A percentile compares a stretch with the other conserved stretches of the same genome.
phyloP scores from a whole-genome alignment of 2,888 invertebrate species.

The Spialia ferax region DNA sequence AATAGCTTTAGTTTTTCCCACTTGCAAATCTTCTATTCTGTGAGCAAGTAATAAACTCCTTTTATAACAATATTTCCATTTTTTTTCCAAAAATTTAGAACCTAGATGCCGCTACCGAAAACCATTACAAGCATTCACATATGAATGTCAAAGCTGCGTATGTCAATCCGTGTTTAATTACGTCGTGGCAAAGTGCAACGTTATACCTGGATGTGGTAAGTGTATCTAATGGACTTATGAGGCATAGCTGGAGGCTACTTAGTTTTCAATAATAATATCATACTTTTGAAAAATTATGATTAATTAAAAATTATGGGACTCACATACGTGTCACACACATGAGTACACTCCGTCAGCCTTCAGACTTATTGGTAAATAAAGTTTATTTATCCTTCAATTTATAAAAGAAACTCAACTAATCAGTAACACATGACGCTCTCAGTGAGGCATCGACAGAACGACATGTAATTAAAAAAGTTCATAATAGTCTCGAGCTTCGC shows the following conservation, averaged over 20 bases:
- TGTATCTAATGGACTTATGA: too few relatives aligned
- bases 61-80: too few relatives aligned
- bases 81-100: constrained; percentile 44
- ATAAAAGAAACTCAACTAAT: constrained; percentile 4
- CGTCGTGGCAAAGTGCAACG: constrained; percentile 51
- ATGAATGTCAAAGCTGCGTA: constrained; percentile 49
- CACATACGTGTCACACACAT: too few relatives aligned
- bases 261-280: too few relatives aligned
- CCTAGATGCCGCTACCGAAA: constrained; percentile 50
- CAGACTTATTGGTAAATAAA: not conserved
- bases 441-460: not conserved
- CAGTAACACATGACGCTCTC: constrained; percentile 11
- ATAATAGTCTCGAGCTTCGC: not conserved
- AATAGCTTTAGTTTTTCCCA: not conserved
- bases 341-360: too few relatives aligned
- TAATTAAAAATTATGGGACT: too few relatives aligned
- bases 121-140: constrained; percentile 49
- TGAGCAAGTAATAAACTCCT: not conserved
- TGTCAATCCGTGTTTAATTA: constrained; percentile 52
- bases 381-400: not conserved
- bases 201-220: constrained; percentile 47
- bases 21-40: not conserved
- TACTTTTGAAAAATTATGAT: too few relatives aligned
- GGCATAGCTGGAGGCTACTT: too few relatives aligned
- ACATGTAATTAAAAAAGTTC: constrained; percentile 15